Evolutionary conservation across 2,888 invertebrate species (phyloP).

Genomic region (Eustalomyia histrio): DNA sequence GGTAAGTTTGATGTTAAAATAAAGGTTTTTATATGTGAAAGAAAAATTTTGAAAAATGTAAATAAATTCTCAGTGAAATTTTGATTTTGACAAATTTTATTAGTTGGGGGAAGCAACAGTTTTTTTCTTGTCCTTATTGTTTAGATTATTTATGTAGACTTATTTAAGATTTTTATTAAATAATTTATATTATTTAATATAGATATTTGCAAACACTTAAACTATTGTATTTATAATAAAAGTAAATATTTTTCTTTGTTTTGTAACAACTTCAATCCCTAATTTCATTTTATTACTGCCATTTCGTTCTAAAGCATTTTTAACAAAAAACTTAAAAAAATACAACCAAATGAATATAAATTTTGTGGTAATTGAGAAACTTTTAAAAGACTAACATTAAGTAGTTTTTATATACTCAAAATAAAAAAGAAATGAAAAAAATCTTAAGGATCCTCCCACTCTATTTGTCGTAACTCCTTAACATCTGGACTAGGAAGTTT

Average conservation of each 20-base stretch:
- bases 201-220: too few species aligned
- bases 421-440: neutral
- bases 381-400: conserved; percentile 31
- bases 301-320: conserved; percentile 6
- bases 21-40: too few species aligned
- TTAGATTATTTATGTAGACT: too few species aligned
- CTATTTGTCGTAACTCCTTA: conserved; percentile 52
- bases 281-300: conserved; percentile 52
- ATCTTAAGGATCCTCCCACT: conserved; percentile 36
- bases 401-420: neutral
- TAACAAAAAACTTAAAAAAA: conserved; percentile 26
- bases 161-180: too few species aligned
- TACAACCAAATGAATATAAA: conserved; percentile 49
- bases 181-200: too few species aligned
- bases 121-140: too few species aligned
- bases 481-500: conserved; percentile 43
- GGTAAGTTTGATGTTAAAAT: too few species aligned
- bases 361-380: conserved; percentile 59
- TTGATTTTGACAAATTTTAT: too few species aligned
- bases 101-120: too few species aligned
- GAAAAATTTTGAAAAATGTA: too few species aligned
- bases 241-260: conserved; percentile 6
- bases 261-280: conserved; percentile 49
- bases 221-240: neutral
- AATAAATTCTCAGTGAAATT: too few species aligned